These are phyloP conservation scores for Xiphorhynchus elegans DNA, from an alignment of 2,113 vertebrate species.

Conservation along the genomic window DNA sequence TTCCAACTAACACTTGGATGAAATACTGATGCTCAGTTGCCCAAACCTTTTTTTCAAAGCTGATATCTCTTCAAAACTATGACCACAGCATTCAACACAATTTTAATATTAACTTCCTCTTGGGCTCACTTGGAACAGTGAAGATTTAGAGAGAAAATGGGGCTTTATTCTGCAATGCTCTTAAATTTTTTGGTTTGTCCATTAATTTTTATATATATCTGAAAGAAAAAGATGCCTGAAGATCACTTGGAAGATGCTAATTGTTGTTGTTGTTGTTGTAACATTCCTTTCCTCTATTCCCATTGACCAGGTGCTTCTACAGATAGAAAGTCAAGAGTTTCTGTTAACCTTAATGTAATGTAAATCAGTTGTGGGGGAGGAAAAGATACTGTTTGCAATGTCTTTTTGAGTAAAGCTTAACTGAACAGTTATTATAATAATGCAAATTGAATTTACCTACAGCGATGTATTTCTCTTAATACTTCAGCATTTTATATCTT, in stretches of 20 bases:
- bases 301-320: constrained; percentile 1
- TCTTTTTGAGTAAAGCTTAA: background rate
- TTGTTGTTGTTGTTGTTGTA: background rate
- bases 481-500: background rate
- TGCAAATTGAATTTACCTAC: background rate
- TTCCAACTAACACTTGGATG: background rate
- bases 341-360: background rate
- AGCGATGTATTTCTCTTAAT: background rate
- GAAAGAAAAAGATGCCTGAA: background rate
- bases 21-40: background rate
- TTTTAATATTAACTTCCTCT: background rate
- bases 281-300: background rate
- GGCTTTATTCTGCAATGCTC: background rate
- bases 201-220: background rate
- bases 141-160: background rate
- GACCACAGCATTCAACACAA: background rate
- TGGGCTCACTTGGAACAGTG: background rate
- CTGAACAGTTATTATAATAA: background rate
- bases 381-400: background rate
- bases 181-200: background rate
- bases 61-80: background rate
- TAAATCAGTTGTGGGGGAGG: background rate
- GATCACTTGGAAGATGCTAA: background rate
- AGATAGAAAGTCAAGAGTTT: background rate
- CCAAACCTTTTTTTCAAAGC: background rate